phyloP scores from a whole-genome alignment of 2,888 invertebrate species.

The Drosophila testacea region DNA sequence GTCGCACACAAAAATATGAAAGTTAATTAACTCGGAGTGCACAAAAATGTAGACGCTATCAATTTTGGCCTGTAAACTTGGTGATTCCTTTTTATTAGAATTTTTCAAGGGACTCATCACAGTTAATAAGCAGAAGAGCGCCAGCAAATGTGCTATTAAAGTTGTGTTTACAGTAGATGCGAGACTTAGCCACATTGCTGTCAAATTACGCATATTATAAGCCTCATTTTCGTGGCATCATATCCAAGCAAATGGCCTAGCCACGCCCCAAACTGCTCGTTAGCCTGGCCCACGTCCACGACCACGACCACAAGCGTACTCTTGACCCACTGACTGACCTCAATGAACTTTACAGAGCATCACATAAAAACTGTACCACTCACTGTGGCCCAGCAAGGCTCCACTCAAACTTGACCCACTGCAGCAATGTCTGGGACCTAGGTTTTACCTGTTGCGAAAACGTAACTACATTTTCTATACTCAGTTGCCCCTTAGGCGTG shows the following conservation, averaged over 20 bases:
- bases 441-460: conserved; percentile 64
- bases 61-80: conserved; percentile 30
- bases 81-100: conserved; percentile 39
- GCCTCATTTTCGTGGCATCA: conserved; percentile 52
- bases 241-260: conserved; percentile 48
- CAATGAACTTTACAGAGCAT: conserved; percentile 41
- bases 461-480: background rate
- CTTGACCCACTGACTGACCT: conserved; percentile 45
- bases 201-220: conserved; percentile 67
- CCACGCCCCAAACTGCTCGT: conserved; percentile 64
- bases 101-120: conserved; percentile 46
- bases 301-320: conserved; percentile 9
- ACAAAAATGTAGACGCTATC: conserved; percentile 16
- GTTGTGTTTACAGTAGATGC: conserved; percentile 38
- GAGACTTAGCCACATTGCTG: conserved; percentile 25
- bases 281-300: conserved; percentile 19
- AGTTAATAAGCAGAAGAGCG: conserved; percentile 32
- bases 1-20: conserved; percentile 23
- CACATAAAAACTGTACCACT: conserved; percentile 23
- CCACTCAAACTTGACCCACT: conserved; percentile 62
- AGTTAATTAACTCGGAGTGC: conserved; percentile 27
- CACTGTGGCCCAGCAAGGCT: conserved; percentile 14
- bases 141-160: conserved; percentile 39
- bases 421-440: conserved; percentile 27
- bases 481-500: conserved; percentile 19